Evolutionary conservation across 2,888 invertebrate species (phyloP).

Genomic region (Perizoma affinitatum): DNA sequence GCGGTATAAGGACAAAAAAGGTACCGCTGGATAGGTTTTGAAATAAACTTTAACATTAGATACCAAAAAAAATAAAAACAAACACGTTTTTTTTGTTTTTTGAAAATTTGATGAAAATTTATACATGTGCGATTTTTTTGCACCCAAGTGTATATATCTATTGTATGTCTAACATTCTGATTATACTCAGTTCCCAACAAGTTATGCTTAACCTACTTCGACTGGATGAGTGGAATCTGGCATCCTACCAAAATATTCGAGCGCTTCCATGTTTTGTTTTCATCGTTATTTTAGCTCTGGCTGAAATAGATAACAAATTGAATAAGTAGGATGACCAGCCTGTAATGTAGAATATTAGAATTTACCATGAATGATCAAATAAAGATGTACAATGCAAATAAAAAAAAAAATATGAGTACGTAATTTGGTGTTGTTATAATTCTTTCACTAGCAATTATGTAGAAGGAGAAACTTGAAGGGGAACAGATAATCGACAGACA

Average conservation of each 20-base stretch:
- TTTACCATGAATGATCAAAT: no score
- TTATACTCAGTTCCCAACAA: slow-evolving; percentile 20
- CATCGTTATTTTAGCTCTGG: slow-evolving; percentile 6
- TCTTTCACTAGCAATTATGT: background rate
- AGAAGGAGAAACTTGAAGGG: background rate
- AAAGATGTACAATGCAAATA: no score
- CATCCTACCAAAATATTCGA: slow-evolving; percentile 31
- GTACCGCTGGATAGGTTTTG: no score
- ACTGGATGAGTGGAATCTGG: slow-evolving; percentile 30
- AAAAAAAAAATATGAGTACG: no score
- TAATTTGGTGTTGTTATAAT: no score
- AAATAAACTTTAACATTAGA: no score
- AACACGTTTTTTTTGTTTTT: no score
- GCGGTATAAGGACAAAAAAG: no score
- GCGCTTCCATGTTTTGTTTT: slow-evolving; percentile 31
- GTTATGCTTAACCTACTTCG: slow-evolving; percentile 23
- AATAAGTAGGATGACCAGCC: background rate
- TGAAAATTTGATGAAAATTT: no score
- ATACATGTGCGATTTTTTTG: no score
- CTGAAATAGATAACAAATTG: slow-evolving; percentile 2
- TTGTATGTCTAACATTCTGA: slow-evolving; percentile 5
- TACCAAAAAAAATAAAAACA: no score
- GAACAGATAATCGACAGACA: slow-evolving; percentile 25
- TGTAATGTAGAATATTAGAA: background rate
- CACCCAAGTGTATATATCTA: no score